Conservation (phyloP, 2,797 vertebrate genomes). For the Huso huso region DNA sequence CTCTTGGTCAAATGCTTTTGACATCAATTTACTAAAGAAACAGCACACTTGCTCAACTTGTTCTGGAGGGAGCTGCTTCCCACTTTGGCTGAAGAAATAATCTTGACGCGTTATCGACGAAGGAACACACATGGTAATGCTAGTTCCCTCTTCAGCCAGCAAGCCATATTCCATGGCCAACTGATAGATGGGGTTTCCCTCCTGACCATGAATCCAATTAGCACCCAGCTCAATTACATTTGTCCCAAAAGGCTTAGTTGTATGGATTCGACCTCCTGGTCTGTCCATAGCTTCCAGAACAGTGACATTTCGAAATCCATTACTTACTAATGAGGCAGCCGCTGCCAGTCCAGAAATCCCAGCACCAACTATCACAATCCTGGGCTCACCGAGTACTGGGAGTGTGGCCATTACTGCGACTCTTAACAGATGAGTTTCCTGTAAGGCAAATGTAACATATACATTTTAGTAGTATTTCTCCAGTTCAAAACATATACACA, state of each 20-base stretch:
- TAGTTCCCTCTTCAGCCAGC: conserved; percentile 25
- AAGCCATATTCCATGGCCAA: conserved; percentile 37
- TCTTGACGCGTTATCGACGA: conserved; percentile 27
- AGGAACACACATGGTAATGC: conserved; percentile 28
- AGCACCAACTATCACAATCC: conserved; percentile 42
- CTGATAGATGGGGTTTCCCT: conserved; percentile 38
- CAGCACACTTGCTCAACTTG: conserved; percentile 35
- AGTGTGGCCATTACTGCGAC: background rate
- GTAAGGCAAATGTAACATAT: too few relatives aligned
- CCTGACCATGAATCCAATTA: conserved; percentile 47
- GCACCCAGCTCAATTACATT: conserved; percentile 43
- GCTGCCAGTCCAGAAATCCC: conserved; percentile 44
- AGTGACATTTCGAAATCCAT: conserved; percentile 33
- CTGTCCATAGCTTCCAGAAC: conserved; percentile 40
- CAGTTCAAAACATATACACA: too few relatives aligned
- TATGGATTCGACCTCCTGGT: conserved; percentile 38
- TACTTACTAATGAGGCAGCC: conserved; percentile 31
- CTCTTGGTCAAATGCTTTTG: conserved; percentile 33
- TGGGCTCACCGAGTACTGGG: conserved; percentile 7
- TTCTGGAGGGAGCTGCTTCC: conserved; percentile 25
- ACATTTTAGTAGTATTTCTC: too few relatives aligned
- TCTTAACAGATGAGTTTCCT: too few relatives aligned
- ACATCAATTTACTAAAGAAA: conserved; percentile 36
- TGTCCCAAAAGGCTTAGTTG: conserved; percentile 37
- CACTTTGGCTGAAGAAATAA: conserved; percentile 42